Percentiles rank a stretch among this genome's conserved stretches.
phyloP scores from a whole-genome alignment of 2,113 vertebrate genomes.

The Alosa alosa region DNA sequence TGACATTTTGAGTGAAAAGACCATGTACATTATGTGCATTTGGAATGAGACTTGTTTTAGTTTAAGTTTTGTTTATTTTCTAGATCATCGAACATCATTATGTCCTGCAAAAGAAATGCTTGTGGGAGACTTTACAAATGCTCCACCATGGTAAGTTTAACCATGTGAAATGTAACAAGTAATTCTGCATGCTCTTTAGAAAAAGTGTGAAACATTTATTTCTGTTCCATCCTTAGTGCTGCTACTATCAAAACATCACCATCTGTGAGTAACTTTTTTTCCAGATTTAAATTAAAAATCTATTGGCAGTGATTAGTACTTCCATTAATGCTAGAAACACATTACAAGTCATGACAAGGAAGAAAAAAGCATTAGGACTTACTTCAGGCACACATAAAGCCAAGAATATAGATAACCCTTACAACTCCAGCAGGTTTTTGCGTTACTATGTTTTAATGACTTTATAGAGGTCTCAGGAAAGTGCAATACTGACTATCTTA shows the following conservation, averaged over 20 bases:
- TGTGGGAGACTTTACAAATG: background rate
- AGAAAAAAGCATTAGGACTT: no score
- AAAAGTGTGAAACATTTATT: background rate
- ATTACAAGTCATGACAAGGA: no score
- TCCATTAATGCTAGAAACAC: no score
- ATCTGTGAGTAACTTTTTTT: background rate
- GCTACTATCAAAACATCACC: background rate
- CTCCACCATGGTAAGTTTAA: slow-evolving; percentile 29
- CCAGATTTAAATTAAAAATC: background rate
- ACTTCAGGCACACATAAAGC: no score
- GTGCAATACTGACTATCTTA: no score
- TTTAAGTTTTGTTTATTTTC: background rate
- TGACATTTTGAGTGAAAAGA: background rate
- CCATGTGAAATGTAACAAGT: background rate
- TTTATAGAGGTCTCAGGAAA: no score
- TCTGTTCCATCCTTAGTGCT: background rate
- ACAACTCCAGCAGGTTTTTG: no score
- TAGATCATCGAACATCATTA: slow-evolving; percentile 15
- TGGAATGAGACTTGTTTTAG: background rate
- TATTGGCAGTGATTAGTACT: no score
- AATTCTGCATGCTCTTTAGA: background rate
- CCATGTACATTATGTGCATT: background rate
- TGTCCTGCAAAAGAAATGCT: background rate
- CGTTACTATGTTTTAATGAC: no score
- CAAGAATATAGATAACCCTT: no score